Evolutionary conservation across 1,140 invertebrate genomes (phyloP).

Genomic region (Andricus grossulariae): DNA sequence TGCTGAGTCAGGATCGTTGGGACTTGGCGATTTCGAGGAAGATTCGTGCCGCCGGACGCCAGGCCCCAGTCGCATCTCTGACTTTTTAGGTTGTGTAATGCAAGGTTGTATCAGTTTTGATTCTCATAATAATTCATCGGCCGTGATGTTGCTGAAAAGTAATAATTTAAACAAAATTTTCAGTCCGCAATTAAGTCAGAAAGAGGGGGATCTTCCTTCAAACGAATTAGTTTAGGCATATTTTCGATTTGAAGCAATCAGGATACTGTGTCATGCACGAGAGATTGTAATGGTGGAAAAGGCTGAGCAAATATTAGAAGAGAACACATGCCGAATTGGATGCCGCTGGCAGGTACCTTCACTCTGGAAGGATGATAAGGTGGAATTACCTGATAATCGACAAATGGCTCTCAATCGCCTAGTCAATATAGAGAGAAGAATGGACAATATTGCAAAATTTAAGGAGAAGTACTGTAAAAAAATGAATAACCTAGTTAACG

Average conservation of each 20-base stretch:
- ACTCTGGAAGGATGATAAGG: conserved; percentile 31
- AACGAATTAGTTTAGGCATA: not conserved
- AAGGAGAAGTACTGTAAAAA: no score
- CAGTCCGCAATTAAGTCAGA: not conserved
- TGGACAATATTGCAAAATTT: no score
- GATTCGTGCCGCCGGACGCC: not conserved
- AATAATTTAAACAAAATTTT: not conserved
- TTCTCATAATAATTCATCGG: not conserved
- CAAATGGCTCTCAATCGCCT: conserved; percentile 18
- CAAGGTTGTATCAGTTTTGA: not conserved
- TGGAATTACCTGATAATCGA: conserved; percentile 3
- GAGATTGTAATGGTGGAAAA: no score
- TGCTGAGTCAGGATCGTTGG: not conserved
- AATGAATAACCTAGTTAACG: no score
- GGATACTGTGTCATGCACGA: no score
- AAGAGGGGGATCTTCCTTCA: not conserved
- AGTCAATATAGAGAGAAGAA: conserved; percentile 33
- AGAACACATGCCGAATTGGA: no score
- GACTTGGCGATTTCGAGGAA: not conserved
- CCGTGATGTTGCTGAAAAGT: not conserved
- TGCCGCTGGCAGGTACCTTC: not conserved
- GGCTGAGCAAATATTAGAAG: no score
- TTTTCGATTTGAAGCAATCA: not conserved
- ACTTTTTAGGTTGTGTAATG: not conserved
- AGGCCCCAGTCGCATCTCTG: not conserved